A percentile compares a stretch with the other conserved stretches of the same genome.
phyloP scores from a whole-genome alignment of 2,797 vertebrate species.

The Hephaestus fuliginosus region DNA sequence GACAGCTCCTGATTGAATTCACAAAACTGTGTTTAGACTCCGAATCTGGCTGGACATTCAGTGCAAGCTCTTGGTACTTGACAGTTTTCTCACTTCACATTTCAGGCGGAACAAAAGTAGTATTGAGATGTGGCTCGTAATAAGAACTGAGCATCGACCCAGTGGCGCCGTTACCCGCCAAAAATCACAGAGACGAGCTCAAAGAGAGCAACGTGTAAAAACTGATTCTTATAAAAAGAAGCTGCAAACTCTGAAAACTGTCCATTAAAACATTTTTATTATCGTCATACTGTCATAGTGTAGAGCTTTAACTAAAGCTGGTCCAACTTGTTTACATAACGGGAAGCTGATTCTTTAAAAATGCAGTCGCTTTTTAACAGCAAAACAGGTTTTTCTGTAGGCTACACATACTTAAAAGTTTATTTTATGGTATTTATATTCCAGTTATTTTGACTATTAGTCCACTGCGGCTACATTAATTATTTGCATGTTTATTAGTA shows the following conservation, averaged over 20 bases:
- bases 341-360: no score
- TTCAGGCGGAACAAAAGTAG: background rate
- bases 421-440: background rate
- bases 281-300: no score
- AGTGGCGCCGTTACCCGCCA: background rate
- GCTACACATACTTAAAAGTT: background rate
- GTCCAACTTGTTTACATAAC: background rate
- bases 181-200: background rate
- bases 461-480: background rate
- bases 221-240: no score
- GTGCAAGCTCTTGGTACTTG: background rate
- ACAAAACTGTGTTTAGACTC: no score
- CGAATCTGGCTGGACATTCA: background rate
- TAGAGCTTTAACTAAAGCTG: background rate
- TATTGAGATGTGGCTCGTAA: background rate
- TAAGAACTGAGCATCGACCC: background rate
- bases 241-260: background rate
- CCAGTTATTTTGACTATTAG: background rate
- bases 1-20: no score
- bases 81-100: slow-evolving; percentile 17
- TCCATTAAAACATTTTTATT: no score
- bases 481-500: no score
- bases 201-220: background rate
- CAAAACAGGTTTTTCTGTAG: background rate
- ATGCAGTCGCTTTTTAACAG: no score